Percentiles rank a stretch among this genome's conserved stretches.
phyloP scores from a whole-genome alignment of 2,113 vertebrate genomes.

The Nannospalax galili region DNA sequence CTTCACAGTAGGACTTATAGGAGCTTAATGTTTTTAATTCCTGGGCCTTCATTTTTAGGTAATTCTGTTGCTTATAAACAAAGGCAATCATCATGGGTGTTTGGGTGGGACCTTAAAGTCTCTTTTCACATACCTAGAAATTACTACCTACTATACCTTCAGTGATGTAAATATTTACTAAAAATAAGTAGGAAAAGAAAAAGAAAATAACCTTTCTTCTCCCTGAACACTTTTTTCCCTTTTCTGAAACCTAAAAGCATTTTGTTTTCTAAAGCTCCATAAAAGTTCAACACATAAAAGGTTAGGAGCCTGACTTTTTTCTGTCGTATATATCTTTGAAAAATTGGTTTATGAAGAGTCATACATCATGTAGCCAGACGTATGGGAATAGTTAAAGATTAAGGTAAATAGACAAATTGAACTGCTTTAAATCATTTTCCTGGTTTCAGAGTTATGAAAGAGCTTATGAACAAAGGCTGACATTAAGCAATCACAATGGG shows the following conservation, averaged over 20 bases:
- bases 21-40: constrained; percentile 58
- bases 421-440: constrained; percentile 91
- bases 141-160: constrained; percentile 70
- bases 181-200: constrained; percentile 71
- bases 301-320: constrained; percentile 87
- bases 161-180: constrained; percentile 75
- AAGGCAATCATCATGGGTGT: constrained; percentile 25
- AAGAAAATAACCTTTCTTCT: constrained; percentile 79
- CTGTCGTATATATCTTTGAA: constrained; percentile 90
- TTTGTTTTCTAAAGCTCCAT: constrained; percentile 86
- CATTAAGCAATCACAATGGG: constrained; percentile 88
- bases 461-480: constrained; percentile 89
- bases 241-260: constrained; percentile 82
- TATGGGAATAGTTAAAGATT: constrained; percentile 92
- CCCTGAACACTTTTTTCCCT: neutral
- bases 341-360: constrained; percentile 89
- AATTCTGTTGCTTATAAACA: constrained; percentile 55
- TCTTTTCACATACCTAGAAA: constrained; percentile 60
- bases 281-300: constrained; percentile 88
- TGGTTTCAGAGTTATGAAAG: constrained; percentile 89
- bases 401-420: constrained; percentile 92
- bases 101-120: neutral
- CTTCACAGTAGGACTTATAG: neutral
- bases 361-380: constrained; percentile 89
- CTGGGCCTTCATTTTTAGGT: constrained; percentile 13